Evolutionary conservation across 2,888 invertebrate genomes (phyloP).

Genomic region (Anthophora plumipes): DNA sequence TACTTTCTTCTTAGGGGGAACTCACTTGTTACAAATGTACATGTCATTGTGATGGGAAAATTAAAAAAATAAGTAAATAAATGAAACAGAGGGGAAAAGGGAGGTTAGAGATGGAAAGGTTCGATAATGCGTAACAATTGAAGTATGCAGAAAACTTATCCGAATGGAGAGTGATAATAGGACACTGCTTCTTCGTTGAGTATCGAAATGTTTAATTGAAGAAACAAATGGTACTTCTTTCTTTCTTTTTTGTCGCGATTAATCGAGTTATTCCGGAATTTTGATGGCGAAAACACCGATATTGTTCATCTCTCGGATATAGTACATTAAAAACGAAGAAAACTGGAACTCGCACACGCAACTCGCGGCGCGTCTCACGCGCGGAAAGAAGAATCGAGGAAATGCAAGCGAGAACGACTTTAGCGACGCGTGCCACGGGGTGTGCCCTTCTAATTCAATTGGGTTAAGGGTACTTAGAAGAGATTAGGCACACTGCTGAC

Average conservation of each 20-base stretch:
- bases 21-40: conserved; percentile 12
- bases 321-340: conserved; percentile 29
- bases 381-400: conserved; percentile 48
- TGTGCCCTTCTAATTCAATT: conserved; percentile 81
- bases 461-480: conserved; percentile 82
- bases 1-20: not conserved
- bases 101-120: not conserved
- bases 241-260: too few relatives aligned
- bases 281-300: conserved; percentile 50
- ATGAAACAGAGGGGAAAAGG: not conserved
- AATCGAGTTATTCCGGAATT: conserved; percentile 41
- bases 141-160: not conserved
- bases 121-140: not conserved
- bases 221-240: too few relatives aligned
- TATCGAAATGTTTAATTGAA: not conserved
- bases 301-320: conserved; percentile 51
- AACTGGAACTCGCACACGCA: not conserved
- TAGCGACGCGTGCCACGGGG: conserved; percentile 59
- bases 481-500: conserved; percentile 83
- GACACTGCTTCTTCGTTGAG: not conserved
- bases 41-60: not conserved
- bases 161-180: not conserved
- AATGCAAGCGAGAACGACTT: conserved; percentile 55
- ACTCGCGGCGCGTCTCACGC: conserved; percentile 43
- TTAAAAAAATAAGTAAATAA: too few relatives aligned